These are phyloP conservation scores for Leptopilina drosophilae DNA, from an alignment of 2,888 invertebrate species.

Conservation along the genomic window DNA sequence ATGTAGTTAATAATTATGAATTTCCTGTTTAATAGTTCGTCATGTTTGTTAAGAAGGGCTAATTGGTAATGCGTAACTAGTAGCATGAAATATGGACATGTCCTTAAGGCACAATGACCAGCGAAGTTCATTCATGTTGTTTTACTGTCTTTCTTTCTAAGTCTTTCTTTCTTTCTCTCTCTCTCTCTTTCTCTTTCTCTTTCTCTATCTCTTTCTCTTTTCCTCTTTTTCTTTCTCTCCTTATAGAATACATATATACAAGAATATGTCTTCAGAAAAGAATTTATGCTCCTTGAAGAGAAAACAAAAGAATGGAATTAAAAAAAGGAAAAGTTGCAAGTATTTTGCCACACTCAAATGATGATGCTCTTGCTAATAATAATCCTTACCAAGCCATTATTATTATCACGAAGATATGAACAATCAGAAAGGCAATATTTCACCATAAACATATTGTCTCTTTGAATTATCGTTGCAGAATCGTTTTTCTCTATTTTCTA, in stretches of 20 bases:
- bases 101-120: conserved; percentile 32
- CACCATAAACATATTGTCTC: not conserved
- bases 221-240: no score
- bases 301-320: not conserved
- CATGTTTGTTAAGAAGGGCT: conserved; percentile 30
- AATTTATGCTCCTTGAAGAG: not conserved
- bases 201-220: no score
- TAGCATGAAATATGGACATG: conserved; percentile 27
- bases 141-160: conserved; percentile 8
- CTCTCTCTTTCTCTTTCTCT: no score
- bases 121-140: conserved; percentile 14
- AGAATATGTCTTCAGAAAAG: conserved; percentile 1
- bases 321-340: not conserved
- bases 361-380: conserved; percentile 8
- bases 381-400: not conserved
- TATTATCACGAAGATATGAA: not conserved
- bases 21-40: conserved; percentile 18
- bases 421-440: not conserved
- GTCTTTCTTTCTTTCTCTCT: not conserved
- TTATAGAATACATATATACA: not conserved
- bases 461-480: no score
- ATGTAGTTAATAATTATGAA: conserved; percentile 17
- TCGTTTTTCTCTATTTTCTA: no score
- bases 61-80: conserved; percentile 31
- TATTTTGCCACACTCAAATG: conserved; percentile 11